Conservation (phyloP, 1,140 invertebrate genomes). For the Drosophila willistoni region DNA sequence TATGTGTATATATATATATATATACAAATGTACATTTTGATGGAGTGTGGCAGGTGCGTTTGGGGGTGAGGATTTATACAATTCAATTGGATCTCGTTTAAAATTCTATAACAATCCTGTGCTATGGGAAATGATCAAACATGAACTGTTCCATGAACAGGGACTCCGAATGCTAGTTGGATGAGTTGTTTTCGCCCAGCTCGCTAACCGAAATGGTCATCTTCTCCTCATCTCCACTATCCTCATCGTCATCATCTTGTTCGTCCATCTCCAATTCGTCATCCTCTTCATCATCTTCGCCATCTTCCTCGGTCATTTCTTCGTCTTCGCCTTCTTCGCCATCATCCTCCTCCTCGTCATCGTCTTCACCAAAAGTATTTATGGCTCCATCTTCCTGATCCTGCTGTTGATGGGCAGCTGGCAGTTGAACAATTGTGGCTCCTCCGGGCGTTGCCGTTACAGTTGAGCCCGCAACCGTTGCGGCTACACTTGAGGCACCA, state of each 20-base stretch:
- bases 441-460: conserved; percentile 60
- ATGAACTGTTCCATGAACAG: conserved; percentile 83
- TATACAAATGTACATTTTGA: neutral
- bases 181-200: conserved; percentile 76
- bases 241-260: conserved; percentile 85
- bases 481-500: conserved; percentile 67
- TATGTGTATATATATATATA: no score
- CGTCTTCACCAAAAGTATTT: conserved; percentile 85
- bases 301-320: conserved; percentile 80
- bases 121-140: conserved; percentile 76
- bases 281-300: conserved; percentile 84
- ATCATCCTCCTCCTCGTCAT: conserved; percentile 81
- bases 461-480: conserved; percentile 80
- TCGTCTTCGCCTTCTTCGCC: conserved; percentile 84
- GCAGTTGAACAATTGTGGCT: conserved; percentile 66
- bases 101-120: conserved; percentile 9
- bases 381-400: conserved; percentile 80
- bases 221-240: conserved; percentile 87
- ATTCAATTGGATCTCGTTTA: conserved; percentile 2
- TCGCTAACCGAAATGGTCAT: conserved; percentile 87
- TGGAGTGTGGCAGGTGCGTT: no score
- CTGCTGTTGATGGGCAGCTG: conserved; percentile 16
- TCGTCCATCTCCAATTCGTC: conserved; percentile 74
- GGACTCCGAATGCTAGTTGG: conserved; percentile 82
- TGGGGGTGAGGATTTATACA: neutral